phyloP scores from a whole-genome alignment of 1,140 invertebrate species.

The Cydia pomonella region DNA sequence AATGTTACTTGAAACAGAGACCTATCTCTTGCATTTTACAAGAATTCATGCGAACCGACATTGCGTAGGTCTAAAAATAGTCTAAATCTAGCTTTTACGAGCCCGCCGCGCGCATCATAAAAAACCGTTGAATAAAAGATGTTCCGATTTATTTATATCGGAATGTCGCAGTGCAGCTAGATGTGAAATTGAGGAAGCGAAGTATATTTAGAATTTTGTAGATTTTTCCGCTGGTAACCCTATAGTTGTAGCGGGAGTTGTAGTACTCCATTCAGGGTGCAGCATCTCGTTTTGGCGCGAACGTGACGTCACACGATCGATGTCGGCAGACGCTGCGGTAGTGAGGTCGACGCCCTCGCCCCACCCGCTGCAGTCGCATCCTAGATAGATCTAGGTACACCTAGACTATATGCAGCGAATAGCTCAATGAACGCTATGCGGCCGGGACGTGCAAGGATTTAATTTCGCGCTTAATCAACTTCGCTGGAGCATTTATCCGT shows the following conservation, averaged over 20 bases:
- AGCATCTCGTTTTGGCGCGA: constrained; percentile 78
- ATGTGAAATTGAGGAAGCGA: constrained; percentile 1
- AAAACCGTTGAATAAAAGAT: constrained; percentile 25
- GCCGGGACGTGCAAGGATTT: constrained; percentile 56
- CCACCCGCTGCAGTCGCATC: constrained; percentile 74
- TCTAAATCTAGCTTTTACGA: constrained; percentile 32
- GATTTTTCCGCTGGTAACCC: not conserved
- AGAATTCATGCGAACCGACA: constrained; percentile 6
- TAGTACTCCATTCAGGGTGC: constrained; percentile 77
- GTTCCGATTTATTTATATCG: constrained; percentile 32
- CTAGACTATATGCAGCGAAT: constrained; percentile 61
- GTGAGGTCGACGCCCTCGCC: constrained; percentile 75
- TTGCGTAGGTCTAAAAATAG: constrained; percentile 8
- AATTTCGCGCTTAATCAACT: constrained; percentile 45
- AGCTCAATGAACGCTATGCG: constrained; percentile 65
- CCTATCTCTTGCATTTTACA: not conserved
- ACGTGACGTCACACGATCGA: constrained; percentile 79
- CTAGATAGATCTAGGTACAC: constrained; percentile 50
- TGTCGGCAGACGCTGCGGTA: constrained; percentile 79
- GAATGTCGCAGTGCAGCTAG: constrained; percentile 25
- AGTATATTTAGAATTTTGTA: not conserved
- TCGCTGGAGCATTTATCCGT: constrained; percentile 18
- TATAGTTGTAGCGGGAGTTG: constrained; percentile 58
- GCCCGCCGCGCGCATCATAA: constrained; percentile 15
- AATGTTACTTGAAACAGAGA: not conserved